Evolutionary conservation across 2,888 invertebrate genomes (phyloP).

Genomic region (Caenorhabditis plicata): DNA sequence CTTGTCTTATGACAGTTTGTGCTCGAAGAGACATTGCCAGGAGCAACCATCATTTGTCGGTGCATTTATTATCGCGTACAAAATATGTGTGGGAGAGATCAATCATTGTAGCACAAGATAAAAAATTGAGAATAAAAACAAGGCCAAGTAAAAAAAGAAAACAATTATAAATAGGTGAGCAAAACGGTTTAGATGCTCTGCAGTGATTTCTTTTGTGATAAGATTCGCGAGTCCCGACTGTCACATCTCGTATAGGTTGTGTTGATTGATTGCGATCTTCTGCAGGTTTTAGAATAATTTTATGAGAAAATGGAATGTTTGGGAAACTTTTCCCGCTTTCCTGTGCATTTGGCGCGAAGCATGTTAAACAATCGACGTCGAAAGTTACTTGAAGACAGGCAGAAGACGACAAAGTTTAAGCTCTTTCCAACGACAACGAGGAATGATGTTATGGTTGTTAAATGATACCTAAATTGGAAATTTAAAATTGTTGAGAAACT

Average conservation of each 20-base stretch:
- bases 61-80: not conserved
- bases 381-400: constrained; percentile 50
- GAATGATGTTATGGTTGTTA: constrained; percentile 41
- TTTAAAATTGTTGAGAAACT: not conserved
- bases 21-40: no score
- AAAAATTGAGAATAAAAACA: not conserved
- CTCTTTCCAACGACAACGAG: constrained; percentile 58
- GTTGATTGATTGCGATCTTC: constrained; percentile 35
- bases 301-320: not conserved
- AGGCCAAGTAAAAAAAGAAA: not conserved
- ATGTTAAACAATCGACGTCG: constrained; percentile 44
- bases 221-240: constrained; percentile 32
- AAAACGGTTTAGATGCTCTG: constrained; percentile 29
- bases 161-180: not conserved
- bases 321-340: not conserved
- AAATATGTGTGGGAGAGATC: not conserved
- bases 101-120: not conserved
- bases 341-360: constrained; percentile 28
- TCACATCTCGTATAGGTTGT: constrained; percentile 41
- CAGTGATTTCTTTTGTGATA: constrained; percentile 45
- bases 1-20: no score
- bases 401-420: constrained; percentile 56
- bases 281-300: constrained; percentile 2
- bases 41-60: no score
- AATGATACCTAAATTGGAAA: constrained; percentile 29